A percentile compares a stretch with the other conserved stretches of the same genome.
These are phyloP conservation scores for Syncerus caffer DNA, from an alignment of 2,797 vertebrate genomes.

Conservation along the genomic window DNA sequence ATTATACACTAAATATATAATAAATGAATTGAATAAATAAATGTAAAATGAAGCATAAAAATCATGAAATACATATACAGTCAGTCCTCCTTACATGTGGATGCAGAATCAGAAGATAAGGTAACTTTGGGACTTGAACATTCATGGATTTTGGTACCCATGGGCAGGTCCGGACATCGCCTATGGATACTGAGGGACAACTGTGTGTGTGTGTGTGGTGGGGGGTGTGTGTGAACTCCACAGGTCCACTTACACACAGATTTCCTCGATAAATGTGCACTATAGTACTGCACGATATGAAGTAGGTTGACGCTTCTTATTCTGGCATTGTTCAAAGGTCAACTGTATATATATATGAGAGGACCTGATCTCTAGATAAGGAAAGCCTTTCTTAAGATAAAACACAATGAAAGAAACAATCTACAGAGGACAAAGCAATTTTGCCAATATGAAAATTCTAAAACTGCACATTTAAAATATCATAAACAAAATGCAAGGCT, in stretches of 20 bases:
- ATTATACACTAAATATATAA: background rate
- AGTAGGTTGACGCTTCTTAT: background rate
- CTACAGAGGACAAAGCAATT: background rate
- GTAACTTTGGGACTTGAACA: no score
- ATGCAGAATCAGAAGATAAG: background rate
- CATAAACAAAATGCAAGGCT: background rate
- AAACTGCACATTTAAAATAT: constrained; percentile 4
- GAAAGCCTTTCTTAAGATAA: background rate
- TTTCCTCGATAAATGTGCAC: background rate
- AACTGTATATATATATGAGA: background rate
- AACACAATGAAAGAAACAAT: background rate
- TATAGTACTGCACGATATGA: background rate
- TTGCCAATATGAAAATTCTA: background rate
- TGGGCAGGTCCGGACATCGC: background rate
- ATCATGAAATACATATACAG: background rate
- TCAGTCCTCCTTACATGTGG: background rate
- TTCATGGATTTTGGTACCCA: background rate
- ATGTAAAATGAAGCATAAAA: background rate
- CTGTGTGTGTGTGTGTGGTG: background rate
- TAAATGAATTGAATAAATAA: background rate
- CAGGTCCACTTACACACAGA: background rate
- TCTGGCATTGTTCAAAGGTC: background rate
- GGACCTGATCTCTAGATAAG: background rate
- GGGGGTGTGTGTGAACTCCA: background rate
- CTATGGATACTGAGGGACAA: background rate